Percentiles rank a stretch among this genome's conserved stretches.
These are phyloP conservation scores for Nemotelus pantherinus DNA, from an alignment of 2,888 invertebrate genomes.

Conservation along the genomic window DNA sequence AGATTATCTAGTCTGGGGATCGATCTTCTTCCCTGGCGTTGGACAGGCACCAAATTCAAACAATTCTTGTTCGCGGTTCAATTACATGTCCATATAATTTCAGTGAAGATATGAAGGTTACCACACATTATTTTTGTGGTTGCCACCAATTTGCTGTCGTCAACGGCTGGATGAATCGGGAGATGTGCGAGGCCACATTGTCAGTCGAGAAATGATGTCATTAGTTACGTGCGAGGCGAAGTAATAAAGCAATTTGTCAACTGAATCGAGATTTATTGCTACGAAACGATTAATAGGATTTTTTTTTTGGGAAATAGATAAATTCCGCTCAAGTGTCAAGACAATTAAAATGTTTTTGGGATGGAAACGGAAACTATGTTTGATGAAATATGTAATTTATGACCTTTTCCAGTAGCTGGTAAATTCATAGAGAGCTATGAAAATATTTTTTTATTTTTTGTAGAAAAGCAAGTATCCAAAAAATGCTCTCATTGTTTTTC, in stretches of 20 bases:
- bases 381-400: too few relatives aligned
- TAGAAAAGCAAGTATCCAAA: too few relatives aligned
- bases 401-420: too few relatives aligned
- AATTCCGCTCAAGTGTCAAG: not conserved
- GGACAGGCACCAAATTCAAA: not conserved
- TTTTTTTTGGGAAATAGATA: not conserved
- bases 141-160: not conserved
- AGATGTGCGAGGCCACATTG: not conserved
- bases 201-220: conserved; percentile 4
- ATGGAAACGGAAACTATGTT: too few relatives aligned
- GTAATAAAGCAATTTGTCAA: conserved; percentile 1
- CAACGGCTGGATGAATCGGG: not conserved
- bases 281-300: not conserved
- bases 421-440: too few relatives aligned
- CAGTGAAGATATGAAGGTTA: not conserved
- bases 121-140: not conserved
- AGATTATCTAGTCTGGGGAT: not conserved
- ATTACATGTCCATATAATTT: not conserved
- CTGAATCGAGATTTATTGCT: not conserved
- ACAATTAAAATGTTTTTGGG: not conserved
- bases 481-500: too few relatives aligned
- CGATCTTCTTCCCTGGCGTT: too few relatives aligned
- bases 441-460: too few relatives aligned
- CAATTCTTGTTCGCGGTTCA: conserved; percentile 11
- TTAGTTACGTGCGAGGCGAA: not conserved